phyloP scores from a whole-genome alignment of 2,888 invertebrate genomes.

The Ditula angustiorana region DNA sequence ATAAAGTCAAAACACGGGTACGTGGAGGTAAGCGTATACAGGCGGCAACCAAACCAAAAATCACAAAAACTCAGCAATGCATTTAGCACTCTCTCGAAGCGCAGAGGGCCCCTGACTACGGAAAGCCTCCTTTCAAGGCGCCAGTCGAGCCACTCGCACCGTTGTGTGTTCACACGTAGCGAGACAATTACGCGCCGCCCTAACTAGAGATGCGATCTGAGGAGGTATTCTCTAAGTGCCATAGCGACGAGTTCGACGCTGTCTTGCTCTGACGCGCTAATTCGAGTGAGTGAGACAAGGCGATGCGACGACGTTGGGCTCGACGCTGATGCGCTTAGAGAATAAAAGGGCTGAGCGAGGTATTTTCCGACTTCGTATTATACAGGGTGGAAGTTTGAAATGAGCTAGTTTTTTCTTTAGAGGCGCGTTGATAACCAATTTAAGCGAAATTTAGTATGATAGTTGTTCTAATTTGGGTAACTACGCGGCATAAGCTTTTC shows the following conservation, averaged over 20 bases:
- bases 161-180: slow-evolving; percentile 24
- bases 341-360: too few species aligned
- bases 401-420: not conserved
- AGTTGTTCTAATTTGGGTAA: too few species aligned
- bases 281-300: too few species aligned
- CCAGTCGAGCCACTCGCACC: slow-evolving; percentile 39
- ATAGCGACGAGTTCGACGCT: too few species aligned
- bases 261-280: too few species aligned
- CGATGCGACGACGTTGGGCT: too few species aligned
- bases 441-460: too few species aligned
- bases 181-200: slow-evolving; percentile 25
- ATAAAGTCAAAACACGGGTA: not conserved
- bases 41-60: slow-evolving; percentile 1
- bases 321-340: too few species aligned
- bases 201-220: slow-evolving; percentile 16
- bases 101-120: slow-evolving; percentile 32
- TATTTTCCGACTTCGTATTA: not conserved
- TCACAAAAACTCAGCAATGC: slow-evolving; percentile 34
- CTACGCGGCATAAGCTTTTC: too few species aligned
- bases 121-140: slow-evolving; percentile 43
- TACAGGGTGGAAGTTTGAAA: not conserved
- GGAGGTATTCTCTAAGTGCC: not conserved
- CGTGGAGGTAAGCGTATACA: not conserved
- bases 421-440: too few species aligned
- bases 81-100: slow-evolving; percentile 38